Base-by-base conservation (phyloP, 1,140 invertebrate species). In the Neotoxoptera formosana region DNA sequence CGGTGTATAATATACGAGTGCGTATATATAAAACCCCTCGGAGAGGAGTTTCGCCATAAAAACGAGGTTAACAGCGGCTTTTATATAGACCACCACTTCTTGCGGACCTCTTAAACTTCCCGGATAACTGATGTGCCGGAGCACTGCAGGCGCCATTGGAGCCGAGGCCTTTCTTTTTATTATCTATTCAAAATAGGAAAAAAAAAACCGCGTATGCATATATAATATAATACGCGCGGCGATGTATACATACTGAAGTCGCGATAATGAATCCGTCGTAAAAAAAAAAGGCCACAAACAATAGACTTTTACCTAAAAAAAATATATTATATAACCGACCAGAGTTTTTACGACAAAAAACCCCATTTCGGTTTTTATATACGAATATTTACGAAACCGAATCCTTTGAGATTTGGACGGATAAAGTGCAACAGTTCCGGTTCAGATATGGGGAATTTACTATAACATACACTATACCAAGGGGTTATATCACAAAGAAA, bases 161-260 rank as follows among this genome's bases (percentile, higher is more conserved):
- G 30, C 9, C 30, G 47, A 92, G 91, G 91, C n/a, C 30, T 81
- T 92, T 93, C 53, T 51, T 91, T 92, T 93, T 93, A 86, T 83
- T 92, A 92, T 92, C 91, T 92, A 92, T 92, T 92, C 67, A 83
- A 92, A 92, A 92, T 92, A 92, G 91, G 90, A 51, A 34, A 91
- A 76, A 47, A 76, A 92, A 81, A 48, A 76, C 60, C 91, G 23
- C 36, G 60, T 53, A 53, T 53, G 87, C 87, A 89, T 89, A 89
- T 89, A 89, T 89, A 89, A 51, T 21, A 88, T 30, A 48, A 30
- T 21, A 51, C 45, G 86, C 30, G 36, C 48, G 25, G 11, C 20
- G 41, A 20, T 30, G 51, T 34, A 48, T 48, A 89, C 25, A 56
- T 41, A 45, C 56, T 34, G 41, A 60, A 76, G 30, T 45, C 45